Conservation (phyloP, 2,888 invertebrate species). For the Drosophila lacicola region DNA sequence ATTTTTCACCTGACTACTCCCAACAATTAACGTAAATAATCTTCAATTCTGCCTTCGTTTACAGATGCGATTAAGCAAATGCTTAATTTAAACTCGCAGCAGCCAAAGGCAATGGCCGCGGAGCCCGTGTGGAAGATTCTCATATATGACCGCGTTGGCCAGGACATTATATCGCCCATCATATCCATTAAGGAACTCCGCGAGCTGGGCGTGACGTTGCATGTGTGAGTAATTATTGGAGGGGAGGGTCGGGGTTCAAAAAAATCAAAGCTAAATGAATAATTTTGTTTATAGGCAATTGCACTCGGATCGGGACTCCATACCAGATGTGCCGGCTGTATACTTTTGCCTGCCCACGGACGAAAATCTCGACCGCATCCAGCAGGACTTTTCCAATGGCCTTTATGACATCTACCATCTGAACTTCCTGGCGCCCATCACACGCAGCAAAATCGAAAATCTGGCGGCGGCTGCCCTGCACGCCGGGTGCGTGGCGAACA, state of each 20-base stretch:
- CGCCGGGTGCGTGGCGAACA: constrained; percentile 94
- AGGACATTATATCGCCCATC: constrained; percentile 99
- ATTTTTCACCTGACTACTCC: background rate
- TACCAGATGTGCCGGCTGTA: constrained; percentile 99
- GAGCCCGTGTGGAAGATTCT: constrained; percentile 99
- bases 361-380: constrained; percentile 97
- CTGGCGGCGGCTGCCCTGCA: constrained; percentile 96
- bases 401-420: constrained; percentile 97
- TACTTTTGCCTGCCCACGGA: constrained; percentile 99
- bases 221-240: constrained; percentile 90
- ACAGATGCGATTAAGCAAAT: constrained; percentile 96
- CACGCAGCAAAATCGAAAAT: constrained; percentile 97
- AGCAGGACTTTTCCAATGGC: constrained; percentile 94
- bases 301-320: constrained; percentile 95
- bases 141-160: constrained; percentile 97
- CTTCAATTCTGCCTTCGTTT: constrained; percentile 56
- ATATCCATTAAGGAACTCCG: constrained; percentile 97
- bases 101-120: constrained; percentile 90
- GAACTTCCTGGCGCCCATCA: constrained; percentile 98
- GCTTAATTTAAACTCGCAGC: constrained; percentile 95
- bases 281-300: constrained; percentile 88
- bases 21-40: background rate
- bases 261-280: background rate
- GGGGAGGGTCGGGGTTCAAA: background rate
- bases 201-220: constrained; percentile 98